Evolutionary conservation across 2,888 invertebrate species (phyloP).

Genomic region (Drosophila multiciliata): DNA sequence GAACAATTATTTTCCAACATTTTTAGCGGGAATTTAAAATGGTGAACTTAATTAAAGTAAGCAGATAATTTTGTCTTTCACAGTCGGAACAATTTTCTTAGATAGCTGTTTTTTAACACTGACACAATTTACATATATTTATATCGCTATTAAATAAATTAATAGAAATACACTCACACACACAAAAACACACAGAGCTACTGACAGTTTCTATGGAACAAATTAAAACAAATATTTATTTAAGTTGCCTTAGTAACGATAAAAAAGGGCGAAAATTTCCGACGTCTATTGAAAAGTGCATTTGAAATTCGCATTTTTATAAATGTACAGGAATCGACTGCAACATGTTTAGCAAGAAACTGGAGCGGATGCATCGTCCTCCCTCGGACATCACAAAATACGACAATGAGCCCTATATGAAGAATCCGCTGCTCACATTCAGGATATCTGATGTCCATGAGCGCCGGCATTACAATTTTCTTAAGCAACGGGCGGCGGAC

Average conservation of each 20-base stretch:
- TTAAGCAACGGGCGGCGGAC: slow-evolving; percentile 81
- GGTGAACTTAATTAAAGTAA: background rate
- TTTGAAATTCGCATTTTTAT: slow-evolving; percentile 34
- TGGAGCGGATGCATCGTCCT: slow-evolving; percentile 82
- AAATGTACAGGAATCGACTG: slow-evolving; percentile 28
- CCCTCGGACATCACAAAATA: slow-evolving; percentile 82
- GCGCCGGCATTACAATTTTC: slow-evolving; percentile 81
- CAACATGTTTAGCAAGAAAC: slow-evolving; percentile 78
- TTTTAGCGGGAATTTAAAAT: background rate
- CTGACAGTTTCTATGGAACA: slow-evolving; percentile 9
- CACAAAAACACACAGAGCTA: slow-evolving; percentile 2
- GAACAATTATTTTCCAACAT: slow-evolving; percentile 69
- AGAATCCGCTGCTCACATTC: slow-evolving; percentile 83
- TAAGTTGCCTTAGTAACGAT: slow-evolving; percentile 68
- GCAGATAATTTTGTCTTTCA: background rate
- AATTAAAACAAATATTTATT: slow-evolving; percentile 20
- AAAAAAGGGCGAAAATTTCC: slow-evolving; percentile 26
- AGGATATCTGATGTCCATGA: slow-evolving; percentile 82
- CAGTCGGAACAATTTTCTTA: background rate
- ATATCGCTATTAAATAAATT: slow-evolving; percentile 53
- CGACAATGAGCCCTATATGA: slow-evolving; percentile 84
- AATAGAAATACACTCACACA: slow-evolving; percentile 33
- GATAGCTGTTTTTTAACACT: background rate
- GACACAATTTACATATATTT: slow-evolving; percentile 14
- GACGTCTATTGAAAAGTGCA: slow-evolving; percentile 12